Conservation (phyloP, 2,113 vertebrate genomes). For the Pipa parva region DNA sequence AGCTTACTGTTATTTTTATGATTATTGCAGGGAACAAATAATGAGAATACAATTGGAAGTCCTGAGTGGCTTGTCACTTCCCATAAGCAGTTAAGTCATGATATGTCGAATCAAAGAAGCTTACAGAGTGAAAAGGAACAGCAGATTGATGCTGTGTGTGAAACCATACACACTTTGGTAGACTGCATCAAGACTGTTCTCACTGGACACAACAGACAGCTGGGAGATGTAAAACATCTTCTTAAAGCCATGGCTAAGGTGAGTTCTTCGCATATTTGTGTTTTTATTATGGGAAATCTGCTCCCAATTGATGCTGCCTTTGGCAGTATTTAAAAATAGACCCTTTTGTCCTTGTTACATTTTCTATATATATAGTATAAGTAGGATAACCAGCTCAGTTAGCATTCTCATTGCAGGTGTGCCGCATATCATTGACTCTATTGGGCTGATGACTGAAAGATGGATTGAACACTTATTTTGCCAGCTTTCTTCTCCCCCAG, state of each 20-base stretch:
- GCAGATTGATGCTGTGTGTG: conserved; percentile 83
- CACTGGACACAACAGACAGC: conserved; percentile 88
- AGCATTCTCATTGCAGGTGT: too few species aligned
- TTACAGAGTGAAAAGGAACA: conserved; percentile 87
- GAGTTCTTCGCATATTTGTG: conserved; percentile 27
- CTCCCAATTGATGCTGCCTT: too few species aligned
- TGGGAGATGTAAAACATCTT: conserved; percentile 93
- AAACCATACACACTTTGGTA: conserved; percentile 88
- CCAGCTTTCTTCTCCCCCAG: too few species aligned
- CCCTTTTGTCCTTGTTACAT: background rate
- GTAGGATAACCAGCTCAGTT: too few species aligned
- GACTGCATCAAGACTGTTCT: conserved; percentile 92
- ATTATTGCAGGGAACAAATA: conserved; percentile 72
- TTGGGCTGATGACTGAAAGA: too few species aligned
- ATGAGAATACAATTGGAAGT: conserved; percentile 84
- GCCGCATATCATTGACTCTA: too few species aligned
- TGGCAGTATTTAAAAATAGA: background rate
- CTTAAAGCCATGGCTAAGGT: conserved; percentile 98
- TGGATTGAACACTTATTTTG: too few species aligned
- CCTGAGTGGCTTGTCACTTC: conserved; percentile 88
- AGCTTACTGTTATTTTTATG: too few species aligned
- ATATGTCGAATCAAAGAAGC: conserved; percentile 75
- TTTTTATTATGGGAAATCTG: too few species aligned
- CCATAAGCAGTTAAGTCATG: conserved; percentile 85
- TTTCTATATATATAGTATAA: too few species aligned